Conservation (phyloP, 2,797 vertebrate species). For the Premnoplex brunnescens region DNA sequence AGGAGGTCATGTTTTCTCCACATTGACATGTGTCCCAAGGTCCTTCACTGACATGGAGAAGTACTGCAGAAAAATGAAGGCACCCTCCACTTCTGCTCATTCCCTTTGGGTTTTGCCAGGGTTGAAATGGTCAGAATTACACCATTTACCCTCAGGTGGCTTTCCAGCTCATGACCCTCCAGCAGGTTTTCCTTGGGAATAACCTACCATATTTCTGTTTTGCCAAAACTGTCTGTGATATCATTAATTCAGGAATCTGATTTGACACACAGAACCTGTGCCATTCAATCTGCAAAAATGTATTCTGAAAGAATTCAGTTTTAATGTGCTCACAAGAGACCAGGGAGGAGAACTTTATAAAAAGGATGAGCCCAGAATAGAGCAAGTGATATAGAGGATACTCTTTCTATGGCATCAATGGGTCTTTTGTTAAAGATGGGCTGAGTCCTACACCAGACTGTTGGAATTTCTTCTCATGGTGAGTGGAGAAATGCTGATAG, state of each 20-base stretch:
- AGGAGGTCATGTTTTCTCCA: not conserved
- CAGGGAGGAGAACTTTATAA: not conserved
- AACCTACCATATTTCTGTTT: not conserved
- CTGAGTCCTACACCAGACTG: not conserved
- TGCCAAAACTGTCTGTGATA: not conserved
- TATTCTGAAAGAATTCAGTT: not conserved
- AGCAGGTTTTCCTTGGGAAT: not conserved
- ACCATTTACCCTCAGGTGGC: not conserved
- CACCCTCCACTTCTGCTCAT: not conserved
- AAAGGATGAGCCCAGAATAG: not conserved
- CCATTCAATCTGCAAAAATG: not conserved
- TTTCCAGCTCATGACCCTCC: not conserved
- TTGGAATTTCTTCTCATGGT: not conserved
- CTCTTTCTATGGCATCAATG: rapidly evolving
- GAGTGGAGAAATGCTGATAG: not conserved
- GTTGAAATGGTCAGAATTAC: not conserved
- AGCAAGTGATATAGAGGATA: not conserved
- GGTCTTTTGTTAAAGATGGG: not conserved
- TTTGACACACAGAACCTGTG: not conserved
- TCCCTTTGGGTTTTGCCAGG: not conserved
- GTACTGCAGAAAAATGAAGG: rapidly evolving
- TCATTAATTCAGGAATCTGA: not conserved
- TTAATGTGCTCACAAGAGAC: not conserved
- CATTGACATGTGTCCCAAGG: not conserved
- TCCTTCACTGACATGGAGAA: not conserved